Percentiles rank a stretch among this genome's conserved stretches.
These are phyloP conservation scores for Magallana gigas DNA, from an alignment of 1,140 invertebrate genomes.

Conservation along the genomic window DNA sequence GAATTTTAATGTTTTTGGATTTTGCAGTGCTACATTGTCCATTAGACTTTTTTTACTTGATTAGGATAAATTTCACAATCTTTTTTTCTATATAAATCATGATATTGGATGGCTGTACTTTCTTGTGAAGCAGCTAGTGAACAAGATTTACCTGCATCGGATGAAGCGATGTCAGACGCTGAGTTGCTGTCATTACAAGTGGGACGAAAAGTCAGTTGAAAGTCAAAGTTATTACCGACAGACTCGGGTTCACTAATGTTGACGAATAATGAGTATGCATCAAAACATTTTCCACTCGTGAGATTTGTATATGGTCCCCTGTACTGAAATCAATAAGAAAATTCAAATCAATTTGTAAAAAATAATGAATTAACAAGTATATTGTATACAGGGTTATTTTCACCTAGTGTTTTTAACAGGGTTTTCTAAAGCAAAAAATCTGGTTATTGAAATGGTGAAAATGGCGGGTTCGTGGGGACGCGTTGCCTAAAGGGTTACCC, in stretches of 20 bases:
- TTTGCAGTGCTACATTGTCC: neutral
- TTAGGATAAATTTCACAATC: neutral
- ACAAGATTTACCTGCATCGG: neutral
- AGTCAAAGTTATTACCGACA: neutral
- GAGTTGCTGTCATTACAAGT: conserved; percentile 13
- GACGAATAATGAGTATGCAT: neutral
- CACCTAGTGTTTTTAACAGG: no score
- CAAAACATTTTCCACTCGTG: neutral
- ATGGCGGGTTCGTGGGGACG: no score
- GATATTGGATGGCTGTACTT: neutral
- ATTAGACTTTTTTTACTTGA: neutral
- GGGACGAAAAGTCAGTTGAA: neutral
- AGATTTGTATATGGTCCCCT: neutral
- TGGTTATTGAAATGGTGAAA: no score
- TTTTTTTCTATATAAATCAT: neutral
- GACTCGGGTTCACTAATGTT: neutral
- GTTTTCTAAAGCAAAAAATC: no score
- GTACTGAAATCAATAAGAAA: neutral
- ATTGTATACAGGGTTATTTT: no score
- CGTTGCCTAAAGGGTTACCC: no score
- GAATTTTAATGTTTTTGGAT: neutral
- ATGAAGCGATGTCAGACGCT: neutral
- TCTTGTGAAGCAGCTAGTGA: no score
- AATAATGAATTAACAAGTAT: no score
- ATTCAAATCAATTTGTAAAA: no score